Base-by-base conservation (phyloP, 2,113 vertebrate species). In the Triplophysa siluroides region DNA sequence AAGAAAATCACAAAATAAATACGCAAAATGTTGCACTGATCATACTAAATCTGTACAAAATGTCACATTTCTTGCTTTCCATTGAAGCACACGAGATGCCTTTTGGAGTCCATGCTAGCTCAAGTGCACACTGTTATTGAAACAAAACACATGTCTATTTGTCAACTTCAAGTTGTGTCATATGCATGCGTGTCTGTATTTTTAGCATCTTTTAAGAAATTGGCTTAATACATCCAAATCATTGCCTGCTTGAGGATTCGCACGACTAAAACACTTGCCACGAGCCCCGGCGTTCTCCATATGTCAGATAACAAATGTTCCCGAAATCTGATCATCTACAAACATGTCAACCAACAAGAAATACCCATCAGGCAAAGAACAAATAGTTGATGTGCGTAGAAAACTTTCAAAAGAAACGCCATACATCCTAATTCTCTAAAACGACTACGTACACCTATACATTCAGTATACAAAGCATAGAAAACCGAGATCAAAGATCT, bases 141-240 rank as follows among this genome's bases (percentile, higher is more conserved):
- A 45, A 45, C 2, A 12, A 45, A 45, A 45, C 2, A 11, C 1
- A 43, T 43, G 41, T 43, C 1, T 43, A 45, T 2, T 45, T 12
- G 43, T 12, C 41, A 43, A 3, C 41, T 11, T 43, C 41, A 2
- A 43, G 16, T 71, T 26, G 69, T 43, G 26, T 52, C 70, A 71
- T 63, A 50, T 52, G 41, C 77, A 61, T 64, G 45, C 10, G 13
- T 82, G 29, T 43, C 43, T 70, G 47, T 58, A 18, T 73, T 70
- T 83, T 56, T 50, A 65, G 60, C 63, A 85, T 81, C 65, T 83
- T 64, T 52, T 65, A 75, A 9, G 33, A 50, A 75, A 70, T 77
- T 52, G 67, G 23, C 58, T 47, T 18, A 18, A 16, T 73, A 38
- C 50, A 52, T 66, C 23, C 61, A 58, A 58, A 58, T 21, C 19